Conservation (phyloP, 2,113 vertebrate genomes). For the Cettia cetti region DNA sequence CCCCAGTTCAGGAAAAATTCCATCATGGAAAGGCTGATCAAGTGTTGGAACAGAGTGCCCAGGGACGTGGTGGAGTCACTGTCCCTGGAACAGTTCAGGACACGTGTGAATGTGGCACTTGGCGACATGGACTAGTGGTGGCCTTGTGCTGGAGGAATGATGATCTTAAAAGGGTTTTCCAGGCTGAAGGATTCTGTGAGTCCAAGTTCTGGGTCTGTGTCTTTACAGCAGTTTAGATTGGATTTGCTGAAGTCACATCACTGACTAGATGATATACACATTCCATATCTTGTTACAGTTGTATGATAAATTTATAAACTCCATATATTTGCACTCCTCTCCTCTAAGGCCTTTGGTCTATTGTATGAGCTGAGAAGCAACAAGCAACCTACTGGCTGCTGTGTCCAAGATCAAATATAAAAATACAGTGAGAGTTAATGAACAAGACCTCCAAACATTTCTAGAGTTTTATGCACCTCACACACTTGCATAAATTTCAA, state of each 20-base stretch:
- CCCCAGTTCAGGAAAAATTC: not conserved
- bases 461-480: not conserved
- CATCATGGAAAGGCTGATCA: not conserved
- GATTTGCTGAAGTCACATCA: not conserved
- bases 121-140: not conserved
- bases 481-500: not conserved
- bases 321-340: not conserved
- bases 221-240: not conserved
- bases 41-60: not conserved
- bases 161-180: not conserved
- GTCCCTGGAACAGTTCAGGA: not conserved
- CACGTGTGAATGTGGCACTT: rapidly evolving
- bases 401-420: not conserved
- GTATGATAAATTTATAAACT: not conserved
- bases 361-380: not conserved
- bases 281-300: not conserved
- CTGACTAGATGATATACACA: not conserved
- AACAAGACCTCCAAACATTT: not conserved
- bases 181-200: not conserved
- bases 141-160: not conserved
- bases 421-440: not conserved
- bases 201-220: rapidly evolving
- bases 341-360: not conserved
- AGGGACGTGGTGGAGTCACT: not conserved
- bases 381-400: not conserved